Conservation (phyloP, 2,888 invertebrate species). For the Nomada ruficornis region DNA sequence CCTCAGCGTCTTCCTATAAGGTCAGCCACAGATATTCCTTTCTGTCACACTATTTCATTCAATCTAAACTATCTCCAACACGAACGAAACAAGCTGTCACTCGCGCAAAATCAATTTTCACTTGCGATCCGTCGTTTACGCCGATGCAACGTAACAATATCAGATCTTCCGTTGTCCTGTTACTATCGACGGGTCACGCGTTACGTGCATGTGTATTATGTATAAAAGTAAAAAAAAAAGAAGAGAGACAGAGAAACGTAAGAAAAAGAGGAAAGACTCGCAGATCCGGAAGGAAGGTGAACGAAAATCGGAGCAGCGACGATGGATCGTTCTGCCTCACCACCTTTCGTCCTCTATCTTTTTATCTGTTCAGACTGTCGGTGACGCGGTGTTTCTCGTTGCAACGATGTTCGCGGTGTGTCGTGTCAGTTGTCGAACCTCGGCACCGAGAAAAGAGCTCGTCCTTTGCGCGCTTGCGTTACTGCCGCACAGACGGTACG, state of each 20-base stretch:
- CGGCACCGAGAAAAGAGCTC: constrained; percentile 57
- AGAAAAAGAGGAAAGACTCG: constrained; percentile 55
- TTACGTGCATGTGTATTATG: constrained; percentile 3
- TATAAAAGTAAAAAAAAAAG: constrained; percentile 69
- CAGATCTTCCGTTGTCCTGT: background rate
- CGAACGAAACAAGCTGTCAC: constrained; percentile 32
- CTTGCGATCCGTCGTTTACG: constrained; percentile 16
- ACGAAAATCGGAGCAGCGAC: background rate
- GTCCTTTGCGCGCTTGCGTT: constrained; percentile 62
- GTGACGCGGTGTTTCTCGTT: constrained; percentile 20
- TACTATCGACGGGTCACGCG: background rate
- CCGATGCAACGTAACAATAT: background rate
- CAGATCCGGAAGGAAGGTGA: constrained; percentile 19
- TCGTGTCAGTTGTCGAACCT: constrained; percentile 56
- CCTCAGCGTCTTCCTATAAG: constrained; percentile 21
- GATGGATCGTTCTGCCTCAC: constrained; percentile 2
- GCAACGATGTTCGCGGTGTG: constrained; percentile 52
- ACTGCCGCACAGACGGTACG: constrained; percentile 12
- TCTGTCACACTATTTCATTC: constrained; percentile 12
- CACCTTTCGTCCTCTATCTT: constrained; percentile 5
- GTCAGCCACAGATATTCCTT: constrained; percentile 30
- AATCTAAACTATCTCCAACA: constrained; percentile 3
- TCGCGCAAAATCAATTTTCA: constrained; percentile 29
- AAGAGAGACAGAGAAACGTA: background rate
- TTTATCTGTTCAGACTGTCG: background rate